These are phyloP conservation scores for Lipophrys pholis DNA, from an alignment of 2,113 vertebrate species.

Conservation along the genomic window DNA sequence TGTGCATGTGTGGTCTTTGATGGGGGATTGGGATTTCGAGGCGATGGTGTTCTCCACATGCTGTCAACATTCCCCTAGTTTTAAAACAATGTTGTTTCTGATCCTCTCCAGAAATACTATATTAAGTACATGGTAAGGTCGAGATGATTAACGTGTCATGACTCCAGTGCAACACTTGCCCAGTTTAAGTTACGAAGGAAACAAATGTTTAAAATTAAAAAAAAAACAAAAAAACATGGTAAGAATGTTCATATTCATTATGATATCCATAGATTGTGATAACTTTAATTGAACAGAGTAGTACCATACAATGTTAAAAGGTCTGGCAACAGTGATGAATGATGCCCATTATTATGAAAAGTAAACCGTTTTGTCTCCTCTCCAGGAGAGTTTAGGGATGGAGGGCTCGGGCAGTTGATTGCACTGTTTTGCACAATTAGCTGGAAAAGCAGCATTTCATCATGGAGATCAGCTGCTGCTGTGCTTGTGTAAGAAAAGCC, in stretches of 20 bases:
- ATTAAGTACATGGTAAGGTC: no score
- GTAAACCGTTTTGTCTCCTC: no score
- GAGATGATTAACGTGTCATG: no score
- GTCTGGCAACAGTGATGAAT: no score
- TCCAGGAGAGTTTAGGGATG: no score
- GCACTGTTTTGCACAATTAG: accelerated
- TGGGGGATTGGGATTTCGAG: no score
- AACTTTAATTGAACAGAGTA: not conserved
- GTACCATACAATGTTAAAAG: no score
- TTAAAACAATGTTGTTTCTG: not conserved
- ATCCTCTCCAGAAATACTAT: not conserved
- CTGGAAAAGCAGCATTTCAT: not conserved
- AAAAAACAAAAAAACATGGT: not conserved
- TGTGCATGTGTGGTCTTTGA: constrained; percentile 53
- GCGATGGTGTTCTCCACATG: not conserved
- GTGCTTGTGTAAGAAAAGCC: not conserved
- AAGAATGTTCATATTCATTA: not conserved
- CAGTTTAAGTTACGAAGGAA: no score
- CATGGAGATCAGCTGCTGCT: not conserved
- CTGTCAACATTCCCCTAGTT: not conserved
- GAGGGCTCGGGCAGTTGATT: not conserved
- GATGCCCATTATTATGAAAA: no score
- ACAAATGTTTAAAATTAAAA: no score
- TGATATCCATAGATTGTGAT: not conserved
- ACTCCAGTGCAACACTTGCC: no score